These are phyloP conservation scores for Epinotia ramella DNA, from an alignment of 2,888 invertebrate species.

Conservation along the genomic window DNA sequence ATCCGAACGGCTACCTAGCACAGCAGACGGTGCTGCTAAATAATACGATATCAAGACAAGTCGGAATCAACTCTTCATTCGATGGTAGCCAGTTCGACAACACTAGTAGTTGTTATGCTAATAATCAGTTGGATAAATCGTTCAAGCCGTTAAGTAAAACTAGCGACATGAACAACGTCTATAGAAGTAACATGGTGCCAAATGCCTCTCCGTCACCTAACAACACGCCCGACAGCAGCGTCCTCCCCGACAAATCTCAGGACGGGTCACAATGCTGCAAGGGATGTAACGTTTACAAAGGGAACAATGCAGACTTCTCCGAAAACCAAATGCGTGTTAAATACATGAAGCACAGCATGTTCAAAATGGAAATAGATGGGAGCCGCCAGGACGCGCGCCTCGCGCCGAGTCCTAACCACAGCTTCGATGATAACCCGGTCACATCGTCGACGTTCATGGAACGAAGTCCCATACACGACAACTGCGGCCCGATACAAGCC, in stretches of 20 bases:
- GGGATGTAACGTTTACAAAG: constrained; percentile 80
- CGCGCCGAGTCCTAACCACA: constrained; percentile 84
- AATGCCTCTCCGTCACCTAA: constrained; percentile 76
- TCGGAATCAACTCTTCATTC: constrained; percentile 71
- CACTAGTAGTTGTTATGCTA: constrained; percentile 59
- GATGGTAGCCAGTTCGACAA: constrained; percentile 69
- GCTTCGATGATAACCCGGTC: constrained; percentile 86
- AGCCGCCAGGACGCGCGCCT: constrained; percentile 64
- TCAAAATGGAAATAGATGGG: constrained; percentile 79
- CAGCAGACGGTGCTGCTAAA: constrained; percentile 95
- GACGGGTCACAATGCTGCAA: constrained; percentile 81
- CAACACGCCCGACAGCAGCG: constrained; percentile 79
- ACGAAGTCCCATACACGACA: constrained; percentile 85
- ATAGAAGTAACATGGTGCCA: constrained; percentile 68
- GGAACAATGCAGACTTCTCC: constrained; percentile 69
- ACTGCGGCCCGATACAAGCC: constrained; percentile 91
- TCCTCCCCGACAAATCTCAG: constrained; percentile 69
- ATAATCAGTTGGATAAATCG: constrained; percentile 66
- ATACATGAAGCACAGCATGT: constrained; percentile 74
- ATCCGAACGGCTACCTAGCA: constrained; percentile 95
- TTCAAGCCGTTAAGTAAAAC: constrained; percentile 60
- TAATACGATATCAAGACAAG: constrained; percentile 91
- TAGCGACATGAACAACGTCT: constrained; percentile 64
- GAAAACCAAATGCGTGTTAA: constrained; percentile 74
- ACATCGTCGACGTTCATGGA: constrained; percentile 89